These are phyloP conservation scores for Anaspis maculata DNA, from an alignment of 2,888 invertebrate genomes.

Conservation along the genomic window DNA sequence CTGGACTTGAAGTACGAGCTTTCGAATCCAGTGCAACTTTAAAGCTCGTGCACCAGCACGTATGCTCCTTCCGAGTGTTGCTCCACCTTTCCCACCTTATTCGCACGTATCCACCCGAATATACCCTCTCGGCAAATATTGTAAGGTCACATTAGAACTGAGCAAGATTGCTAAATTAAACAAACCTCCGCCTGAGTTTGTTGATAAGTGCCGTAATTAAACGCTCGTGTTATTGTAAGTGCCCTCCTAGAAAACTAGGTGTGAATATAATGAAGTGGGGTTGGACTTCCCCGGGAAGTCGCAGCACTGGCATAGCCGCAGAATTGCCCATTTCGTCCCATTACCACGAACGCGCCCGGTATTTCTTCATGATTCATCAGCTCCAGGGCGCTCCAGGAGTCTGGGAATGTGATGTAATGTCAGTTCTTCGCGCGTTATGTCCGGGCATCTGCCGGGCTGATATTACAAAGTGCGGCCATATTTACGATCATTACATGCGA, in stretches of 20 bases:
- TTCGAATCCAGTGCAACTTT: conserved; percentile 6
- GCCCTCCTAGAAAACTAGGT: conserved; percentile 22
- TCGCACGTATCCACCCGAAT: conserved; percentile 24
- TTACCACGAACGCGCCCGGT: too few species aligned
- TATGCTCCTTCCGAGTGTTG: too few species aligned
- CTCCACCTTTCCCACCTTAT: too few species aligned
- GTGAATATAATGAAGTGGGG: conserved; percentile 7
- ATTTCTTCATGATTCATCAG: too few species aligned
- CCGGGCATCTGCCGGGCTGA: too few species aligned
- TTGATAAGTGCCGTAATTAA: conserved; percentile 32
- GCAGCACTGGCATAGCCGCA: too few species aligned
- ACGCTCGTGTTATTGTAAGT: conserved; percentile 23
- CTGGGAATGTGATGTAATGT: conserved; percentile 34
- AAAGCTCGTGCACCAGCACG: too few species aligned
- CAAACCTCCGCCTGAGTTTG: conserved; percentile 29
- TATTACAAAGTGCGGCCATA: too few species aligned
- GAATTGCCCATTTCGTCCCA: too few species aligned
- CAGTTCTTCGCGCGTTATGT: conserved; percentile 28
- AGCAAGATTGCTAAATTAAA: conserved; percentile 36
- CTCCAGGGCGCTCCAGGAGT: conserved; percentile 19
- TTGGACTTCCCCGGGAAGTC: background rate
- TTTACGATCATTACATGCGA: conserved; percentile 27
- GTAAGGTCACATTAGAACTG: conserved; percentile 26
- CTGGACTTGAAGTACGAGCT: background rate
- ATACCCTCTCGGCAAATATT: conserved; percentile 32